These are phyloP conservation scores for Rhogogaster chlorosoma DNA, from an alignment of 2,888 invertebrate species.

Conservation along the genomic window DNA sequence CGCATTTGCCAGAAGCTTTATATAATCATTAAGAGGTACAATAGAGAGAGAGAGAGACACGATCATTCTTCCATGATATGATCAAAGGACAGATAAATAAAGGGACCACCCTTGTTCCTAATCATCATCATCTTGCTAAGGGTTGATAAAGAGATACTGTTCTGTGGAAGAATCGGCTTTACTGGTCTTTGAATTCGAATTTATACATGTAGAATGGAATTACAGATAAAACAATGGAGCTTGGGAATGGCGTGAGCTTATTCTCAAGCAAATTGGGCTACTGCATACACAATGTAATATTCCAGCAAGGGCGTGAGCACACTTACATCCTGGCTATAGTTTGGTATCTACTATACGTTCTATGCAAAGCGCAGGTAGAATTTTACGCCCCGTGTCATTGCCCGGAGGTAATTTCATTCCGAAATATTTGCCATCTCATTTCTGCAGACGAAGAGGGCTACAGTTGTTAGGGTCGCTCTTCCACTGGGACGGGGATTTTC, in stretches of 20 bases:
- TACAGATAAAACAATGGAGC: not conserved
- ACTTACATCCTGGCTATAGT: not conserved
- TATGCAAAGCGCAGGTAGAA: slow-evolving; percentile 3
- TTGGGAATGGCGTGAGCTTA: not conserved
- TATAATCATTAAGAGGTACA: not conserved
- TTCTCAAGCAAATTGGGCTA: not conserved
- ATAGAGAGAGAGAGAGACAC: not conserved
- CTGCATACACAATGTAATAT: slow-evolving; percentile 45
- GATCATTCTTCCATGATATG: not conserved
- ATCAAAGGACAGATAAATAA: not conserved
- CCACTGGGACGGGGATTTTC: not conserved
- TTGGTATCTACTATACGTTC: not conserved
- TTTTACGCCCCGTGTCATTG: slow-evolving; percentile 19
- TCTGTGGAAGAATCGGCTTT: not conserved
- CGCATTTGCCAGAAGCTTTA: not conserved
- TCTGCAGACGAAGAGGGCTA: not conserved
- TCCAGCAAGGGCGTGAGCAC: not conserved
- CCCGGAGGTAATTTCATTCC: slow-evolving; percentile 33
- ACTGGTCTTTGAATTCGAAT: not conserved
- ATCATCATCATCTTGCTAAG: not conserved
- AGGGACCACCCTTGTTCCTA: not conserved
- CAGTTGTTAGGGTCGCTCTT: not conserved
- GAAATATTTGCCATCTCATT: slow-evolving; percentile 38
- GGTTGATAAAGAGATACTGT: not conserved
- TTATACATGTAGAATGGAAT: not conserved